Percentiles rank a stretch among this genome's conserved stretches.
Conservation (phyloP, 1,140 invertebrate species). For the Oscheius sp. region DNA sequence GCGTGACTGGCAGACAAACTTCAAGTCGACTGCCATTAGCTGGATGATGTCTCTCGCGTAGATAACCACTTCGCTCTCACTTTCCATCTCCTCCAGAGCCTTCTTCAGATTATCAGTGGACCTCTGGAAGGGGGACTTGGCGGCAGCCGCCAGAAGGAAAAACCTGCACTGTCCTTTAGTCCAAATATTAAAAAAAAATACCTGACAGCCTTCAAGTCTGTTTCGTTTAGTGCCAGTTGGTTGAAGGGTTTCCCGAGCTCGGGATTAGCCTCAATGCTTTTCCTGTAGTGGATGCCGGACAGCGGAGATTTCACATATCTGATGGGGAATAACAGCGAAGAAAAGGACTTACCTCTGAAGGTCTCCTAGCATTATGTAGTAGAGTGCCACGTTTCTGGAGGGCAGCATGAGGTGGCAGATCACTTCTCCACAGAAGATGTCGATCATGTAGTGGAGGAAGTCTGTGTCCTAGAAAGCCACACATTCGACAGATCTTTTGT, state of each 20-base stretch:
- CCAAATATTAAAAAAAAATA: neutral
- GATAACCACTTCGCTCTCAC: neutral
- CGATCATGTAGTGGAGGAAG: neutral
- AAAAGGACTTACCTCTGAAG: neutral
- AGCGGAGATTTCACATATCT: conserved; percentile 4
- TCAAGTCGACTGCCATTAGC: neutral
- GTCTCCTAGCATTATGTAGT: conserved; percentile 6
- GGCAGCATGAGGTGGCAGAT: neutral
- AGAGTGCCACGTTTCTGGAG: neutral
- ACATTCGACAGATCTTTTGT: neutral
- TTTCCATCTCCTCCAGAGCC: neutral
- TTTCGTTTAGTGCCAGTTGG: neutral
- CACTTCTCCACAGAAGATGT: neutral
- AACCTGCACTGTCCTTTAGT: neutral
- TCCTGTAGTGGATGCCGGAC: neutral
- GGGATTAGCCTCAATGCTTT: neutral
- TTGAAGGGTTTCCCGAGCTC: conserved; percentile 8
- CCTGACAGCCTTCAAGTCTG: neutral
- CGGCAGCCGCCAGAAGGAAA: neutral
- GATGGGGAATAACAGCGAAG: neutral
- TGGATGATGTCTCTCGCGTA: neutral
- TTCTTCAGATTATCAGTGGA: neutral
- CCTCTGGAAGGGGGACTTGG: neutral
- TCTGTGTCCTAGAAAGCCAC: neutral
- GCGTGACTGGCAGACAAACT: neutral